A percentile compares a stretch with the other conserved stretches of the same genome.
Conservation (phyloP, 2,888 invertebrate genomes). For the Cyclophora albipunctata region DNA sequence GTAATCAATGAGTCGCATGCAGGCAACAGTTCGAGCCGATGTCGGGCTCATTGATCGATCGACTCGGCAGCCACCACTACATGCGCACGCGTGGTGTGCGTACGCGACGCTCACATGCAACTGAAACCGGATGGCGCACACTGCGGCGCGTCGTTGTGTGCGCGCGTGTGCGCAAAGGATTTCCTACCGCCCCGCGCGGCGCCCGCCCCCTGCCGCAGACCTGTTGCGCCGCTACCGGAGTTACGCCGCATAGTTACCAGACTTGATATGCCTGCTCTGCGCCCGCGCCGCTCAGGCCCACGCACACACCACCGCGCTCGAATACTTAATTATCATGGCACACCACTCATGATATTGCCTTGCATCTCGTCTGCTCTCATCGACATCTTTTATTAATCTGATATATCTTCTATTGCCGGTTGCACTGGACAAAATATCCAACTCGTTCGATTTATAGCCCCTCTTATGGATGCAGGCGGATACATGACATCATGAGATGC, state of each 20-base stretch:
- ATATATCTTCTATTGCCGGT: conserved; percentile 65
- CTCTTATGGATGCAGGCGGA: conserved; percentile 56
- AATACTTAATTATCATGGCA: conserved; percentile 66
- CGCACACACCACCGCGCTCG: conserved; percentile 49
- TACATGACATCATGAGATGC: conserved; percentile 64
- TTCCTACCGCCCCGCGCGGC: conserved; percentile 65
- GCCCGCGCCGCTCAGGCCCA: conserved; percentile 37
- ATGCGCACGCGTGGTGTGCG: conserved; percentile 33
- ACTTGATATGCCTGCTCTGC: conserved; percentile 65
- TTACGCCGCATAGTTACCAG: conserved; percentile 76
- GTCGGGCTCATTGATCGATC: conserved; percentile 75
- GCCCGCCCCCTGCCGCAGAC: conserved; percentile 65
- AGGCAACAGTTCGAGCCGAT: conserved; percentile 63
- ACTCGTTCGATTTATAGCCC: conserved; percentile 57
- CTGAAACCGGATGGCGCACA: conserved; percentile 71
- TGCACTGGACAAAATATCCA: conserved; percentile 53
- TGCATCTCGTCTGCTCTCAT: conserved; percentile 58
- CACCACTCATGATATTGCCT: conserved; percentile 64
- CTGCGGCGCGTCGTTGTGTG: conserved; percentile 33
- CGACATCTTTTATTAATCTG: conserved; percentile 64
- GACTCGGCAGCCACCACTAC: conserved; percentile 58
- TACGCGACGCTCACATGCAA: conserved; percentile 48
- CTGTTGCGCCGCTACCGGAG: conserved; percentile 75
- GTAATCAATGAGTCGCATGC: conserved; percentile 75
- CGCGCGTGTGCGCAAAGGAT: conserved; percentile 65